A percentile compares a stretch with the other conserved stretches of the same genome.
These are phyloP conservation scores for Smittia aterrima DNA, from an alignment of 2,888 invertebrate species.

Conservation along the genomic window DNA sequence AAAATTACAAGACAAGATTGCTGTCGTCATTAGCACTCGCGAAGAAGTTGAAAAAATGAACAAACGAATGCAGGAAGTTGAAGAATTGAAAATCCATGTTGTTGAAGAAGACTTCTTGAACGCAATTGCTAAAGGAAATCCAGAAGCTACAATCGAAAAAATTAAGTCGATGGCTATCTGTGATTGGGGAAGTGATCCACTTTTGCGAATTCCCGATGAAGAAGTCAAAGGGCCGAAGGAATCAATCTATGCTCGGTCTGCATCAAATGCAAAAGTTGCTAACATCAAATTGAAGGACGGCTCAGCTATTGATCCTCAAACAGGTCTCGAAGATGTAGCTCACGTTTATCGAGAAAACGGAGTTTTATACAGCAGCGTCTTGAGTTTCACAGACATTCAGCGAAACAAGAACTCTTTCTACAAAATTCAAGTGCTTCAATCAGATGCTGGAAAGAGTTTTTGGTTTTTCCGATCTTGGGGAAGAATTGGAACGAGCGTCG, in stretches of 20 bases:
- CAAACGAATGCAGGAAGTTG: slow-evolving; percentile 64
- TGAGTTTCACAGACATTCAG: slow-evolving; percentile 83
- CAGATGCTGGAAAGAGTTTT: slow-evolving; percentile 63
- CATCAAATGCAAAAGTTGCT: slow-evolving; percentile 56
- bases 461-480: slow-evolving; percentile 71
- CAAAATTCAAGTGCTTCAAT: slow-evolving; percentile 85
- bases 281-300: slow-evolving; percentile 76
- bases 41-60: slow-evolving; percentile 67
- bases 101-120: slow-evolving; percentile 75
- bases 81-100: slow-evolving; percentile 72
- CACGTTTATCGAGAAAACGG: slow-evolving; percentile 71
- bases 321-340: slow-evolving; percentile 70
- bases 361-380: slow-evolving; percentile 50
- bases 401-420: slow-evolving; percentile 90
- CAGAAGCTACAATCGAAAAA: slow-evolving; percentile 18
- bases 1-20: slow-evolving; percentile 63
- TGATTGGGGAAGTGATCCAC: slow-evolving; percentile 76
- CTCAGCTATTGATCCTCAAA: slow-evolving; percentile 90
- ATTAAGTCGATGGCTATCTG: slow-evolving; percentile 56
- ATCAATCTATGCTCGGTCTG: slow-evolving; percentile 5
- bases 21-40: slow-evolving; percentile 72
- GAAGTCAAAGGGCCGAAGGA: slow-evolving; percentile 55
- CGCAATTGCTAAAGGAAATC: slow-evolving; percentile 59
- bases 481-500: slow-evolving; percentile 91
- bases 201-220: slow-evolving; percentile 57